Conservation (phyloP, 2,113 vertebrate genomes). For the Amphiprion percula region DNA sequence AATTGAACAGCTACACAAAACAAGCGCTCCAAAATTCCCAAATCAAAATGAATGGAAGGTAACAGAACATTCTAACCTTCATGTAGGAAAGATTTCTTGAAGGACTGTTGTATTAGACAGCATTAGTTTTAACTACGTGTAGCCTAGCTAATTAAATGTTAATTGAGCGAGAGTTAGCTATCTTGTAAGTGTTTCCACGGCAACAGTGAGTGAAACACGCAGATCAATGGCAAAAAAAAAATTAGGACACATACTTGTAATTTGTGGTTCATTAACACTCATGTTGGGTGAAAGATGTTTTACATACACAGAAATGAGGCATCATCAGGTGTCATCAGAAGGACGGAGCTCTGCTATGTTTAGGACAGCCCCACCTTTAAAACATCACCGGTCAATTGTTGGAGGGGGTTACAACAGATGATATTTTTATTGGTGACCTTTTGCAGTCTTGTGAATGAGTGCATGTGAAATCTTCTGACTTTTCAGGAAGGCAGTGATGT, state of each 20-base stretch:
- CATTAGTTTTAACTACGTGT: conserved; percentile 11
- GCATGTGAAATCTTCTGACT: too few relatives aligned
- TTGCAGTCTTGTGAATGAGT: too few relatives aligned
- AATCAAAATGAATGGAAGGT: not conserved
- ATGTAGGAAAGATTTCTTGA: conserved; percentile 10
- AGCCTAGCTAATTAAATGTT: conserved; percentile 7
- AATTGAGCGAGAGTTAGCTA: not conserved
- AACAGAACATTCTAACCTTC: conserved; percentile 12
- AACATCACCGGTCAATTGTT: too few relatives aligned
- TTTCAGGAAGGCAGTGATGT: too few relatives aligned
- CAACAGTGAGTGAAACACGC: not conserved
- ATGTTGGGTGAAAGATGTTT: not conserved
- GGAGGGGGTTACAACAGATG: too few relatives aligned
- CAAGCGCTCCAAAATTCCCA: not conserved
- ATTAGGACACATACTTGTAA: not conserved
- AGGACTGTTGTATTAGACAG: not conserved
- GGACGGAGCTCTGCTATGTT: not conserved
- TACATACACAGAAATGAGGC: too few relatives aligned
- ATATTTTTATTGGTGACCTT: too few relatives aligned
- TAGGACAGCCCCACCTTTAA: too few relatives aligned
- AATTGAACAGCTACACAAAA: not conserved
- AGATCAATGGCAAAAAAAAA: not conserved
- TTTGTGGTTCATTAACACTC: not conserved
- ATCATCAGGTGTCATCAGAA: not conserved
- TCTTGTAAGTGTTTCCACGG: not conserved